phyloP scores from a whole-genome alignment of 2,113 vertebrate species.

The Myxocyprinus asiaticus region DNA sequence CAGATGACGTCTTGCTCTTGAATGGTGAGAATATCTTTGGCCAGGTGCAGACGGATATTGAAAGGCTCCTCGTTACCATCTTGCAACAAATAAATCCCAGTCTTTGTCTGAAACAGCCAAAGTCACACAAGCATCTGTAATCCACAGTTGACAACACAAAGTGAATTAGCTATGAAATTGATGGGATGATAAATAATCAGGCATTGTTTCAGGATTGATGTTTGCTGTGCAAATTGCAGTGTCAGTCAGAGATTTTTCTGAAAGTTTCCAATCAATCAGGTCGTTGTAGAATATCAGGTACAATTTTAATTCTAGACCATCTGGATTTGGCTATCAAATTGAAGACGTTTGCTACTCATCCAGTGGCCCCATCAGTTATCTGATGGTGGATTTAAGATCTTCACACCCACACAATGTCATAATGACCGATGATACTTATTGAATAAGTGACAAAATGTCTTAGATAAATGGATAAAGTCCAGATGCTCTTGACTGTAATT shows the following conservation, averaged over 20 bases:
- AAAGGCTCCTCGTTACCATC: slow-evolving; percentile 99
- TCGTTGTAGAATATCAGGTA: slow-evolving; percentile 5
- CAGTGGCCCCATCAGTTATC: slow-evolving; percentile 4
- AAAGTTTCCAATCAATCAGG: background rate
- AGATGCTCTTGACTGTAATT: slow-evolving; percentile 17
- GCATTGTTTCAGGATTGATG: background rate
- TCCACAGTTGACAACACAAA: slow-evolving; percentile 49
- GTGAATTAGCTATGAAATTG: slow-evolving; percentile 70
- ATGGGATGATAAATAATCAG: slow-evolving; percentile 50
- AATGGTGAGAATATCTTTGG: slow-evolving; percentile 97
- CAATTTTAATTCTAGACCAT: background rate
- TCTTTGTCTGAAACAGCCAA: slow-evolving; percentile 87
- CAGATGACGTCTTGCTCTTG: slow-evolving; percentile 99
- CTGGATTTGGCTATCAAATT: slow-evolving; percentile 19
- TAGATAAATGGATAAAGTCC: slow-evolving; percentile 24
- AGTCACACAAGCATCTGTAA: slow-evolving; percentile 65
- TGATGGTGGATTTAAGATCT: slow-evolving; percentile 12
- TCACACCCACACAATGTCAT: slow-evolving; percentile 6
- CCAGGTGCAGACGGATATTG: slow-evolving; percentile 97
- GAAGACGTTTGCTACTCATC: slow-evolving; percentile 5
- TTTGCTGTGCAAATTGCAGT: background rate
- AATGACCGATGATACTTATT: slow-evolving; percentile 14
- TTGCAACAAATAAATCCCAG: slow-evolving; percentile 98
- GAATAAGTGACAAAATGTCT: background rate
- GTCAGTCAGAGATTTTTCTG: background rate